phyloP scores from a whole-genome alignment of 2,797 vertebrate species.

The Mormyrops boulengeri region DNA sequence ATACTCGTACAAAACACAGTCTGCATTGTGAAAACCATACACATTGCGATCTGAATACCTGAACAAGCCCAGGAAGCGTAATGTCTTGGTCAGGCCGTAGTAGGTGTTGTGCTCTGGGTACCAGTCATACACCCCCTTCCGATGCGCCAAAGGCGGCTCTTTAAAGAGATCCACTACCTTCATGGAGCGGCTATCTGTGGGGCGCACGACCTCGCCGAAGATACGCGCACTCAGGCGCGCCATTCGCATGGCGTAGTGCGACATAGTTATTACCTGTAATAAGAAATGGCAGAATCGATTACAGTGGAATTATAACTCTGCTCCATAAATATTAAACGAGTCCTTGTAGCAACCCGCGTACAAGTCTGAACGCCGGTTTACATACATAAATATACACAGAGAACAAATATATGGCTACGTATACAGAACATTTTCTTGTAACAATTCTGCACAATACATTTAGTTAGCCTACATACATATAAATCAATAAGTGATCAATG shows the following conservation, averaged over 20 bases:
- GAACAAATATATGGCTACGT: not conserved
- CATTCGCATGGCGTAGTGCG: slow-evolving; percentile 64
- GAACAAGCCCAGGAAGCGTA: slow-evolving; percentile 67
- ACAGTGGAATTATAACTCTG: not conserved
- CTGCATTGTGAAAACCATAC: not conserved
- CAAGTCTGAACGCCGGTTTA: not conserved
- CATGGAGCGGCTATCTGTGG: slow-evolving; percentile 64
- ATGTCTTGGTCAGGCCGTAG: slow-evolving; percentile 57
- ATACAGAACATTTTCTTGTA: not conserved
- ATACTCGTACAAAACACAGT: not conserved
- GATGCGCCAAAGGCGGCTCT: slow-evolving; percentile 59
- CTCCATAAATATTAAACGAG: not conserved
- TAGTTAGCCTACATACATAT: not conserved
- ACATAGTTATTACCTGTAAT: slow-evolving; percentile 27
- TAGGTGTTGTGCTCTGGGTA: slow-evolving; percentile 69
- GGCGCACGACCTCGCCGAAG: slow-evolving; percentile 62
- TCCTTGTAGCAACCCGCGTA: not conserved
- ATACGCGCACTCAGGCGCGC: slow-evolving; percentile 63
- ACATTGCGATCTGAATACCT: slow-evolving; percentile 35
- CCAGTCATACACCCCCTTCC: slow-evolving; percentile 62
- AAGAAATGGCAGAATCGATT: not conserved
- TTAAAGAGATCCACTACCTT: slow-evolving; percentile 69
- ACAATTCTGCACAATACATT: not conserved
- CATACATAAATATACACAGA: not conserved
- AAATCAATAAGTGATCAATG: not conserved